Percentiles rank a stretch among this genome's conserved stretches.
Conservation (phyloP, 2,113 vertebrate species). For the Rhinoderma darwinii region DNA sequence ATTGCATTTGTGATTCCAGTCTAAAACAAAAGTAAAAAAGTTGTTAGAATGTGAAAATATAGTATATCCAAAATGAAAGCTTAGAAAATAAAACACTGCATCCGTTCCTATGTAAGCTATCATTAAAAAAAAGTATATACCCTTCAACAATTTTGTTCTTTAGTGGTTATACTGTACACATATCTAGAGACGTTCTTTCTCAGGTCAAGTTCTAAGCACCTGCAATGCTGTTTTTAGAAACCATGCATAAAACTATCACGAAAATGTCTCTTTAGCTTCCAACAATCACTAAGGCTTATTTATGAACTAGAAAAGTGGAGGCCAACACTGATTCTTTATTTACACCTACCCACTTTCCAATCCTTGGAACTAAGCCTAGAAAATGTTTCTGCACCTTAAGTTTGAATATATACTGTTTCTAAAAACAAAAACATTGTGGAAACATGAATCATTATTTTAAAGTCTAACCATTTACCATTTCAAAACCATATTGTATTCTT, state of each 20-base stretch:
- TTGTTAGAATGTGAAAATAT: too few species aligned
- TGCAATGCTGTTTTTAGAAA: neutral
- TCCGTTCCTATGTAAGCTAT: neutral
- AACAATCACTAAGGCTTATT: neutral
- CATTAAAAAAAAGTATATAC: neutral
- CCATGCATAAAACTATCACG: neutral
- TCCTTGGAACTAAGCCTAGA: neutral
- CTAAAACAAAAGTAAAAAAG: too few species aligned
- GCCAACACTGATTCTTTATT: neutral
- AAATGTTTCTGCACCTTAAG: neutral
- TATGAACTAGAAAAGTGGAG: neutral
- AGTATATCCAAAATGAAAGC: too few species aligned
- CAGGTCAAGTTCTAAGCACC: neutral
- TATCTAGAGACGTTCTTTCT: neutral
- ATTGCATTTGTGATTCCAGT: too few species aligned
- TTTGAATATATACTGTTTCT: neutral
- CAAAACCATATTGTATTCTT: too few species aligned
- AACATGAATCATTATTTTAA: neutral
- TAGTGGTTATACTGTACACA: neutral
- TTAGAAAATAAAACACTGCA: neutral
- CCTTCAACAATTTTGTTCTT: neutral
- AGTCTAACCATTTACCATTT: neutral
- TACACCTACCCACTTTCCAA: neutral
- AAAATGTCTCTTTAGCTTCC: neutral
- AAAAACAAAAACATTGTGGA: neutral